Percentiles rank a stretch among this genome's conserved stretches.
These are phyloP conservation scores for Ispidina picta DNA, from an alignment of 2,797 vertebrate species.

Conservation along the genomic window DNA sequence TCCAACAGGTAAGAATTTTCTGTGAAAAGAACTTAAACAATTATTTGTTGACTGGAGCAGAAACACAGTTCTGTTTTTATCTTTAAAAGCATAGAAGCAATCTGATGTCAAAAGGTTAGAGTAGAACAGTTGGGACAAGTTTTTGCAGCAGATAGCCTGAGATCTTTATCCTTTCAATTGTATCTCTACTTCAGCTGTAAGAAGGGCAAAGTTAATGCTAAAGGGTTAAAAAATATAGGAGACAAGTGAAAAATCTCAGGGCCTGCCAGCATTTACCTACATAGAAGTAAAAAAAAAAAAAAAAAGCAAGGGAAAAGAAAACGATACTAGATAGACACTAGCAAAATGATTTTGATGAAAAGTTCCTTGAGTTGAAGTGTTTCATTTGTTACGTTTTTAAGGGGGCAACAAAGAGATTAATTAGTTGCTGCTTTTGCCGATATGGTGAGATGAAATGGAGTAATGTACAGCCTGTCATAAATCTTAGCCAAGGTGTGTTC, in stretches of 20 bases:
- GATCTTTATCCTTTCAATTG: slow-evolving; percentile 30
- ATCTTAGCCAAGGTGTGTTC: neutral
- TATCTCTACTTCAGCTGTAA: neutral
- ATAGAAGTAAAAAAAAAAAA: neutral
- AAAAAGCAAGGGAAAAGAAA: neutral
- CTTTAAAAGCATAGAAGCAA: slow-evolving; percentile 28
- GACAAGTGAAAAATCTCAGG: slow-evolving; percentile 15
- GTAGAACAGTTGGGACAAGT: slow-evolving; percentile 4
- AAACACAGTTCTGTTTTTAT: slow-evolving; percentile 26
- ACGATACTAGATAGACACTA: neutral
- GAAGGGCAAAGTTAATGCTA: slow-evolving; percentile 24
- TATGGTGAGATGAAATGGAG: neutral
- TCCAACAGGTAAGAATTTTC: neutral
- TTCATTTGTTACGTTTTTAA: neutral
- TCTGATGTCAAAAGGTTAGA: slow-evolving; percentile 42
- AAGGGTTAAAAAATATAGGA: neutral
- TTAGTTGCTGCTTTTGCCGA: neutral
- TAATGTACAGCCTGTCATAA: neutral
- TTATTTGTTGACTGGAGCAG: slow-evolving; percentile 25
- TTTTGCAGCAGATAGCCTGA: slow-evolving; percentile 21
- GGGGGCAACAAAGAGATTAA: neutral
- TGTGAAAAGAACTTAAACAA: neutral
- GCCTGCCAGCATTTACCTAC: neutral
- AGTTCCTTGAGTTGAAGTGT: neutral
- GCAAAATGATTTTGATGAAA: neutral